Evolutionary conservation across 2,888 invertebrate species (phyloP), one percentile per base, ranked within the genome.

Genomic region (Perithous albicinctus): DNA sequence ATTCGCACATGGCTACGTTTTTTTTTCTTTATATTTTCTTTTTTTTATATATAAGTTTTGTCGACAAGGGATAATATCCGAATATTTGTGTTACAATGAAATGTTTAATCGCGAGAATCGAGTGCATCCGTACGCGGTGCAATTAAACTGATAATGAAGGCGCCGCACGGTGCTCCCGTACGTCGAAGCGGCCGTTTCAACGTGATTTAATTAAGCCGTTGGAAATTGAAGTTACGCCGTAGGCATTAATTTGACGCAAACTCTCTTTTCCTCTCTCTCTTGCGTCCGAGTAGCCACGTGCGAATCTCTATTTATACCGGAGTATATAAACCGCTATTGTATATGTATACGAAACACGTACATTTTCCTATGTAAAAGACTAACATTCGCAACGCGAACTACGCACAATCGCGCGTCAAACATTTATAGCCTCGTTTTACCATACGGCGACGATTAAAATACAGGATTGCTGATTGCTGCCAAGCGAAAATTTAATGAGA

Each of bases 201-300:
- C 63, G 66, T 81, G 73, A 81, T 81, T 77, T 63, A 77, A 78
- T 82, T 66, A 66, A 78, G 51, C 59, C n/a, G 59, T 70, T 66
- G 78, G 54, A 69, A 74, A 82, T 82, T 78, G 51, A 75, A 82
- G 63, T 64, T 69, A 70, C 69, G 74, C 63, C 51, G 63, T 46
- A 8, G 29, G 74, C 61, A 74, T 56, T 74, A 59, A 72, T 56
- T 64, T 61, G 56, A 70, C 56, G 18, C 38, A 67, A 69, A 41
- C 15, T 56, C 26, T 56, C 54, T 26, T 2, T 54, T 29, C 29
- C 26, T 26, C 54, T 26, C 29, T 54, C 5, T 54, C 41, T 64
- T 35, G 72, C 46, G 56, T 38, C 48, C 51, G 54, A 76, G 75
- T 59, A 82, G 76, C 78, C 82, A 78, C 72, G 82, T 76, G 76